A percentile compares a stretch with the other conserved stretches of the same genome.
These are phyloP conservation scores for Serinus canaria DNA, from an alignment of 2,113 vertebrate species.

Conservation along the genomic window DNA sequence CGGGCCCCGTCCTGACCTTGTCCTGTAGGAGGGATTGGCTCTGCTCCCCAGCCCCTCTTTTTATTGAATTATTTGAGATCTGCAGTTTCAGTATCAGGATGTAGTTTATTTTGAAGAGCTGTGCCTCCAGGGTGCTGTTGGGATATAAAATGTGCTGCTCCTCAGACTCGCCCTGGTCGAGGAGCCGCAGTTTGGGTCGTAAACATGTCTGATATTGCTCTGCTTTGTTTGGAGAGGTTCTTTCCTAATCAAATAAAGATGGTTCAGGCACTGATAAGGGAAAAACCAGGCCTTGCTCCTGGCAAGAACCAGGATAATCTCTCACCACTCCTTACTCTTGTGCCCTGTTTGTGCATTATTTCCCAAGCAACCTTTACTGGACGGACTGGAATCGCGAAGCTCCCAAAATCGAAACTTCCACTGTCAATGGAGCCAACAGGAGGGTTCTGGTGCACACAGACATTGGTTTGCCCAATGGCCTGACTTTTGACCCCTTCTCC, in stretches of 20 bases:
- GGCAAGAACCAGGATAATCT: neutral
- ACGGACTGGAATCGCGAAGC: slow-evolving; percentile 98
- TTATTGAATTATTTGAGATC: neutral
- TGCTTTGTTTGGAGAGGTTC: neutral
- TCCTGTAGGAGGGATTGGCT: neutral
- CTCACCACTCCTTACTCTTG: neutral
- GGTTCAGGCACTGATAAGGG: neutral
- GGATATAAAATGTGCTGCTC: neutral
- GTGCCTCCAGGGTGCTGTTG: neutral
- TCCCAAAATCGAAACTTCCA: slow-evolving; percentile 91
- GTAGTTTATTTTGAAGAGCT: neutral
- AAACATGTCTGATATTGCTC: neutral
- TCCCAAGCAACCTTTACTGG: slow-evolving; percentile 90
- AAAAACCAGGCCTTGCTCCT: neutral
- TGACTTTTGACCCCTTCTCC: slow-evolving; percentile 85
- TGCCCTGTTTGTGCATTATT: neutral
- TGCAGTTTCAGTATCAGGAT: neutral
- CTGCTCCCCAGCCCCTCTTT: neutral
- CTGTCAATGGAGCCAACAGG: slow-evolving; percentile 85
- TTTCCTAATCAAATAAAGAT: neutral
- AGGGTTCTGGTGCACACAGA: slow-evolving; percentile 87
- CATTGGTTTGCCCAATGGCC: slow-evolving; percentile 89
- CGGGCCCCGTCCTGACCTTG: neutral
- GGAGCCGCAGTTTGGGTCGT: neutral
- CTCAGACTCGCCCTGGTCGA: neutral